Evolutionary conservation across 1,140 invertebrate genomes (phyloP), one percentile per base, ranked within the genome.

Genomic region (Drosophila grimshawi): DNA sequence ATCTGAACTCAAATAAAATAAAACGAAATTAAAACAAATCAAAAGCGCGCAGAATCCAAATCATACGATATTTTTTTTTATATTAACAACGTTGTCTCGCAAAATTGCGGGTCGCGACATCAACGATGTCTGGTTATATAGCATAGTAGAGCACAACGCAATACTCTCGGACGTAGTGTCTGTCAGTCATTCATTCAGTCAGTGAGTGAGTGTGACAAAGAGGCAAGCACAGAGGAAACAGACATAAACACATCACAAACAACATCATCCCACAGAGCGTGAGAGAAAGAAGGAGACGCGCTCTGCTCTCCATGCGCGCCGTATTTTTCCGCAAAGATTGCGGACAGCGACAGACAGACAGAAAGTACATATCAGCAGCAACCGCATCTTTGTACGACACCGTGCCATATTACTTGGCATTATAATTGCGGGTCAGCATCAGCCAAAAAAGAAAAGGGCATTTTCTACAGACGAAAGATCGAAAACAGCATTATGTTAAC

Each of bases 51-150:
- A 81, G 64, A 81, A 86, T 72, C 69, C 71, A 59, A 75, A 78
- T 90, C 86, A 77, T 90, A 90, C 86, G 86, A 90, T 81, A 81
- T 71, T 86, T 90, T 89, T 89, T 61, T 53, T 10, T 46, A 57
- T 45, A 67, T 67, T 59, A 57, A 61, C 45, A 33, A 66, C 60
- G 70, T 64, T 61, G 70, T 67, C 51, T 74, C 57, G 83, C 51
- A 53, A 76, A 76, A 74, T 76, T 70, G 51, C 81, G 81, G 78
- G 69, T 86, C 81, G 81, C 74, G 69, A 86, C 81, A 76, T 55
- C 52, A 51, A 52, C 76, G 57, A 78, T 89, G 76, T 88, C 80
- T 85, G 83, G 80, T 89, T 88, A 80, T 85, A 43, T 43, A 43
- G 39, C 39, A 39, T 3, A 6, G 80, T 80, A 89, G 80, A 67